phyloP scores from a whole-genome alignment of 2,797 vertebrate species.

The Fistularia tabacaria region DNA sequence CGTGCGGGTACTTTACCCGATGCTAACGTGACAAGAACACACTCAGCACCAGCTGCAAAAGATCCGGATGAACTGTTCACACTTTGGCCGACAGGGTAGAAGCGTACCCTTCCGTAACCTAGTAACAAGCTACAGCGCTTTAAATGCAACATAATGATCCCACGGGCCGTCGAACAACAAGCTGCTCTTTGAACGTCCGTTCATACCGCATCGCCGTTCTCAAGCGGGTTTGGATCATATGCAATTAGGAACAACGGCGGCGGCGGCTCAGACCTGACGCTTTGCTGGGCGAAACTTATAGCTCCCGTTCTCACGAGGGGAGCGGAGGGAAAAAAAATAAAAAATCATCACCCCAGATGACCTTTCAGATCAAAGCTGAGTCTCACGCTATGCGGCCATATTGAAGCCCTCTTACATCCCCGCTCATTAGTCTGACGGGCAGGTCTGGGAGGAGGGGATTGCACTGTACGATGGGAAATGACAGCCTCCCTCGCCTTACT shows the following conservation, averaged over 20 bases:
- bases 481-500: neutral
- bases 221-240: slow-evolving; percentile 6
- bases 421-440: slow-evolving; percentile 33
- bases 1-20: no score
- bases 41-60: slow-evolving; percentile 4
- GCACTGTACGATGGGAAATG: slow-evolving; percentile 1
- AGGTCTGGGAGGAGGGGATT: slow-evolving; percentile 8
- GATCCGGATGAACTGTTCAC: slow-evolving; percentile 18
- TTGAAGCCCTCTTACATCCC: slow-evolving; percentile 6
- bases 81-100: slow-evolving; percentile 32
- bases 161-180: neutral
- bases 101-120: slow-evolving; percentile 41
- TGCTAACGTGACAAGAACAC: no score
- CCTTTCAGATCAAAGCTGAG: slow-evolving; percentile 31
- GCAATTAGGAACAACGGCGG: neutral
- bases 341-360: slow-evolving; percentile 9
- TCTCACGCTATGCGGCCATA: slow-evolving; percentile 4
- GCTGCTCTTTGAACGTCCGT: slow-evolving; percentile 8
- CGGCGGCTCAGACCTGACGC: neutral
- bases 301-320: slow-evolving; percentile 3
- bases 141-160: slow-evolving; percentile 39
- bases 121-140: slow-evolving; percentile 50
- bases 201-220: slow-evolving; percentile 21
- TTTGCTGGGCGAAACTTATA: slow-evolving; percentile 4
- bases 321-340: neutral